Base-by-base conservation (phyloP, 1,140 invertebrate genomes). In the Teleopsis dalmanni region DNA sequence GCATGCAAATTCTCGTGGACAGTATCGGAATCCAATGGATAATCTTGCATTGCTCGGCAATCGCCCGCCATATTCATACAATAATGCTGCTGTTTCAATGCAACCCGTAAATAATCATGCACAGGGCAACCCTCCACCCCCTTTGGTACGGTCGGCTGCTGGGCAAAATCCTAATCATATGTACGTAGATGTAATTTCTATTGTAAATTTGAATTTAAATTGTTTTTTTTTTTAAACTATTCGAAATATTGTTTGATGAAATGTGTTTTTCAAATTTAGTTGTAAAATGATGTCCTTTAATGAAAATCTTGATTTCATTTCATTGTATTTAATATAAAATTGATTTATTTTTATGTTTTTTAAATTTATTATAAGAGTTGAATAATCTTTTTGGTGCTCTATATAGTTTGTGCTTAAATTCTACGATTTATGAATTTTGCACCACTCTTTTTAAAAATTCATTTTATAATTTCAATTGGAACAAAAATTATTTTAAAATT, bases 51-150 rank as follows among this genome's bases (percentile, higher is more conserved):
- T 68, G 54, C 54, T 67, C 41, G 57, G 57, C 19, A 61, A 55
- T 46, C 60, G 64, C 1, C 65, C 64, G 43, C 52, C 60, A 18
- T 67, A 68, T 51, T 23, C 40, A 6, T 67, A 67, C 22, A 68
- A 65, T 42, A 68, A 63, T 60, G 58, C 36, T 35, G 46, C 64
- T 42, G 67, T 68, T 54, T 68, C 65, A 38, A 68, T 68, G 65
- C 62, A 65, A 47, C 62, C 65, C 27, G 65, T 65, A 40, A 68
- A 50, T 47, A 43, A 25, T 36, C 65, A 67, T 37, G 59, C 55
- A 13, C 58, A 62, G 6, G 60, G 53, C 21, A 68, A 67, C 54
- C 64, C 65, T 10, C 65, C 65, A 21, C 65, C 65, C 10, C 65
- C 65, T 0, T 48, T 68, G 14, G 65, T 68, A 16, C 65, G 65